Evolutionary conservation across 2,797 vertebrate genomes (phyloP), one percentile per base, ranked within the genome.

Genomic region (Odontamblyopus rebecca): DNA sequence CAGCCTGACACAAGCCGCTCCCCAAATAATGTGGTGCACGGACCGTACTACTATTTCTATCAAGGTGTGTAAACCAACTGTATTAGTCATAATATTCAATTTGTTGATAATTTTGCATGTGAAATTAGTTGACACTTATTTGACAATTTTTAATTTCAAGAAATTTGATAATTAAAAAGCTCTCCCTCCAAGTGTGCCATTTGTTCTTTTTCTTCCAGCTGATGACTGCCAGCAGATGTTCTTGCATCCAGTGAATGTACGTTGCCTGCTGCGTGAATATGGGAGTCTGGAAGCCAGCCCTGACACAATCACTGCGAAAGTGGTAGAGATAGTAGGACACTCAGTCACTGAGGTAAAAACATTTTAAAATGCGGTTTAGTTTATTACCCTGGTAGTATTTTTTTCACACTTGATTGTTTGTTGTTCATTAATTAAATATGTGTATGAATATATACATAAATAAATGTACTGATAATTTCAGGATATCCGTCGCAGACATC

Each of bases 221-320:
- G 97, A 98, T 35, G 97, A 99, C 35, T 97, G 97, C 48, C 98
- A 99, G 86, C 96, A 98, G 90, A 96, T 99, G 95, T 99, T 98
- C 85, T 93, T 99, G 82, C 96, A 98, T 84, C 96, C 98, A 0
- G 94, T 99, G 88, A 99, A 99, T 0, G 96, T 98, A 68, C 96
- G 97, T 75, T 98, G 98, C 86, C 93, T 99, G 2, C 83, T 97
- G 83, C 94, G 94, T 57, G 95, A 99, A 67, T 99, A 99, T 0
- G 96, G 98, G 85, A 98, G 96, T 91, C 86, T 99, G 89, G 98
- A 99, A 91, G 94, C 92, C 81, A 96, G 98, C 79, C 98, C 98
- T 0, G 94, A 96, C 84, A 94, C 94, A 76, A 97, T 99, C 89
- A 98, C 96, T 0, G 97, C 96, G 51, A 87, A 93, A 0, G 96